Percentiles rank a stretch among this genome's conserved stretches.
phyloP scores from a whole-genome alignment of 2,797 vertebrate species.

The Corythornis leucogaster region DNA sequence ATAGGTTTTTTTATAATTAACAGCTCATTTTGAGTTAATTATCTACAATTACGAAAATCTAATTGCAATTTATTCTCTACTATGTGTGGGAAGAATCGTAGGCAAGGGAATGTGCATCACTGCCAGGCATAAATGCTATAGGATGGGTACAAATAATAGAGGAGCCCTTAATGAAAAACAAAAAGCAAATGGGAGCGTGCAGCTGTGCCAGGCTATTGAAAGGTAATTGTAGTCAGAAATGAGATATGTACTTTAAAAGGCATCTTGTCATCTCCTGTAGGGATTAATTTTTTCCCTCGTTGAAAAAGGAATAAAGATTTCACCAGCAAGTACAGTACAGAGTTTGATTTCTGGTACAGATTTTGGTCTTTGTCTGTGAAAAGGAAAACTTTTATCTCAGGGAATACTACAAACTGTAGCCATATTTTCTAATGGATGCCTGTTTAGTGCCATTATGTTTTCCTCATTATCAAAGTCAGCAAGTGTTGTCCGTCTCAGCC shows the following conservation, averaged over 20 bases:
- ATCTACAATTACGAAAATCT: conserved; percentile 80
- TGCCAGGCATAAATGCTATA: conserved; percentile 65
- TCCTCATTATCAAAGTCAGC: not conserved
- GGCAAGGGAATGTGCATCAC: conserved; percentile 67
- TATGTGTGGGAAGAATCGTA: conserved; percentile 76
- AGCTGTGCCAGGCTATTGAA: conserved; percentile 71
- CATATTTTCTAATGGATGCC: not conserved
- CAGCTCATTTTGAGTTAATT: conserved; percentile 83
- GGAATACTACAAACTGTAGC: not conserved
- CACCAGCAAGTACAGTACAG: not conserved
- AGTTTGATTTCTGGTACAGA: not conserved
- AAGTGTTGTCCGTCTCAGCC: not conserved
- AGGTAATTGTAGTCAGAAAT: conserved; percentile 73
- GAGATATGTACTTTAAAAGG: conserved; percentile 68
- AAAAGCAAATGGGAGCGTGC: conserved; percentile 60
- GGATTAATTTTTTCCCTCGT: conserved; percentile 43
- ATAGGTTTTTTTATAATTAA: conserved; percentile 79
- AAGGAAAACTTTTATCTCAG: not conserved
- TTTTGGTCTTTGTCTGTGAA: not conserved
- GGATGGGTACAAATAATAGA: conserved; percentile 71
- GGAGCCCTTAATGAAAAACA: conserved; percentile 71
- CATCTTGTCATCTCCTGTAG: conserved; percentile 62
- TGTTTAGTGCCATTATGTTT: not conserved
- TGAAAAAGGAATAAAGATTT: conserved; percentile 10
- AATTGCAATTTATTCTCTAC: conserved; percentile 82